These are phyloP conservation scores for Neodiprion fabricii DNA, from an alignment of 1,140 invertebrate genomes.

Conservation along the genomic window DNA sequence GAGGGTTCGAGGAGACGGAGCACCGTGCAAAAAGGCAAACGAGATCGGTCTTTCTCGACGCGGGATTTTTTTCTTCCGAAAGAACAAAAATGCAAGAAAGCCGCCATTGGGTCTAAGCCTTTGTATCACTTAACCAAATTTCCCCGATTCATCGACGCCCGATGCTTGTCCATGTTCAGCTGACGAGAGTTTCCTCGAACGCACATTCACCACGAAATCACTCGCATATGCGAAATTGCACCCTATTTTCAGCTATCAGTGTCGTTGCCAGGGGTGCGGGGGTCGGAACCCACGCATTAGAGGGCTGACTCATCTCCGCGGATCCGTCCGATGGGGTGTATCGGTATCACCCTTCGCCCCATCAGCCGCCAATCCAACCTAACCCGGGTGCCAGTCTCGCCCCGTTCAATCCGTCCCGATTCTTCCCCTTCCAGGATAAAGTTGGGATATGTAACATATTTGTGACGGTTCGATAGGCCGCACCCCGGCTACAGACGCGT, in stretches of 20 bases:
- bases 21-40: not conserved
- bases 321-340: slow-evolving; percentile 37
- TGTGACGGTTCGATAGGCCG: slow-evolving; percentile 42
- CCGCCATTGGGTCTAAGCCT: no score
- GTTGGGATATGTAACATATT: slow-evolving; percentile 37
- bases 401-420: slow-evolving; percentile 32
- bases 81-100: no score
- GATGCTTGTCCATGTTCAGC: no score
- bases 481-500: slow-evolving; percentile 37
- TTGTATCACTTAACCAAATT: no score
- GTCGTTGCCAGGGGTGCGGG: not conserved
- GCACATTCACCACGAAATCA: no score
- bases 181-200: no score
- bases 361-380: slow-evolving; percentile 18
- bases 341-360: slow-evolving; percentile 50
- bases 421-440: slow-evolving; percentile 27
- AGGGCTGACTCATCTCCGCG: slow-evolving; percentile 47
- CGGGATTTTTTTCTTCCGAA: no score
- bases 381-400: slow-evolving; percentile 10
- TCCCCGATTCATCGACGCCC: no score
- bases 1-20: not conserved
- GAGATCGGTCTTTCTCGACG: slow-evolving; percentile 16
- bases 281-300: not conserved
- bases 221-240: slow-evolving; percentile 15
- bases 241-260: slow-evolving; percentile 19